phyloP scores from a whole-genome alignment of 2,888 invertebrate species.

The Harpalus rubripes region DNA sequence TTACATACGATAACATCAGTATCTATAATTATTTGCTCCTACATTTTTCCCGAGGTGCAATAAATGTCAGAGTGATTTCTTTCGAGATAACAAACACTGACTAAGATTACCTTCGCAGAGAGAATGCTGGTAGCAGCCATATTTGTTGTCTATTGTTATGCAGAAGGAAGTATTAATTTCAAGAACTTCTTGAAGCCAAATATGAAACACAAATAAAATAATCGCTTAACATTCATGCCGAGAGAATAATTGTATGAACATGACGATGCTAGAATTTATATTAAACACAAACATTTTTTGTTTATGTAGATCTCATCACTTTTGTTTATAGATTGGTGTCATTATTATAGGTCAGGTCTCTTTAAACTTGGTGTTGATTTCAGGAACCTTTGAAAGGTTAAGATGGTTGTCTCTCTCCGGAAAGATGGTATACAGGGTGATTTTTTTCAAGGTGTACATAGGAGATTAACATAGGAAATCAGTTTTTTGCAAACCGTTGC shows the following conservation, averaged over 20 bases:
- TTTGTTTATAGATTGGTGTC: too few relatives aligned
- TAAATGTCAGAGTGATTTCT: conserved; percentile 22
- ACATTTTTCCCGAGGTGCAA: conserved; percentile 29
- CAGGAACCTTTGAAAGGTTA: too few relatives aligned
- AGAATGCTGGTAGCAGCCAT: conserved; percentile 9
- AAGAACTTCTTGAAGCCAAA: conserved; percentile 26
- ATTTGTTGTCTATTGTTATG: conserved; percentile 20
- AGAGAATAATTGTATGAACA: conserved; percentile 17
- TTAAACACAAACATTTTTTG: neutral
- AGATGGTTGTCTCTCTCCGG: too few relatives aligned
- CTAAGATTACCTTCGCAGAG: conserved; percentile 28
- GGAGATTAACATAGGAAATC: too few relatives aligned
- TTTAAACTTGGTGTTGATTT: too few relatives aligned
- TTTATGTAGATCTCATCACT: too few relatives aligned
- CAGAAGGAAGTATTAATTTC: conserved; percentile 32
- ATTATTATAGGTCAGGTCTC: too few relatives aligned
- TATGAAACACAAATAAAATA: conserved; percentile 30
- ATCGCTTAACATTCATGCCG: conserved; percentile 25
- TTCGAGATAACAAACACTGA: conserved; percentile 20
- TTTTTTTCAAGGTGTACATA: too few relatives aligned
- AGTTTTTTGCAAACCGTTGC: too few relatives aligned
- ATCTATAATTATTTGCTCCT: conserved; percentile 23
- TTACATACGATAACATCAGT: conserved; percentile 29
- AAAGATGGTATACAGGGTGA: too few relatives aligned
- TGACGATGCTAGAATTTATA: neutral